Evolutionary conservation across 2,113 vertebrate species (phyloP).

Genomic region (Macquaria ambigua): DNA sequence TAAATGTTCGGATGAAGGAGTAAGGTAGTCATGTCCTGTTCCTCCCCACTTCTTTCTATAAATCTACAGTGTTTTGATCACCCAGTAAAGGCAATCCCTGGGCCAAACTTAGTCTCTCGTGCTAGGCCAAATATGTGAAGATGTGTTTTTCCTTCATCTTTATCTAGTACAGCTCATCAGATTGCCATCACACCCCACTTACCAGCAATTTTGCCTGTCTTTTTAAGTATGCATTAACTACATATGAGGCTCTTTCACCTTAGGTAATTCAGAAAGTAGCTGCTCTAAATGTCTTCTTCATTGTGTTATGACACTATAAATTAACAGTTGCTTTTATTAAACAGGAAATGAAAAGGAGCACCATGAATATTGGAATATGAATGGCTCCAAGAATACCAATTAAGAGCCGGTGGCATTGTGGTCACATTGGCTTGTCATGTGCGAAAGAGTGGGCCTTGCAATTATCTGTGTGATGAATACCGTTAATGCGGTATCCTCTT

Average conservation of each 20-base stretch:
- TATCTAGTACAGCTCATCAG: constrained; percentile 59
- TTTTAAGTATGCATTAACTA: constrained; percentile 66
- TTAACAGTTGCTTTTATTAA: constrained; percentile 75
- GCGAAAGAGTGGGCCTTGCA: constrained; percentile 56
- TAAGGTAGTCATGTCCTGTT: background rate
- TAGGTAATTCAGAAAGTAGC: constrained; percentile 65
- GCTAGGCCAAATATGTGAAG: constrained; percentile 16
- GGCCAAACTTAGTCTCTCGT: background rate
- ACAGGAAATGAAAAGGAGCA: constrained; percentile 72
- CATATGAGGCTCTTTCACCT: constrained; percentile 68
- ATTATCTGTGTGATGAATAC: constrained; percentile 77
- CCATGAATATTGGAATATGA: constrained; percentile 68
- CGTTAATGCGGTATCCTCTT: constrained; percentile 69
- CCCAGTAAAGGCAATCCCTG: constrained; percentile 6
- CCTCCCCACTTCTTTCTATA: background rate
- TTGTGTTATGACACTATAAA: constrained; percentile 72
- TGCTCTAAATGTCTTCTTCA: constrained; percentile 64
- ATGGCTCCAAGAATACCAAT: constrained; percentile 72
- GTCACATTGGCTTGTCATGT: constrained; percentile 71
- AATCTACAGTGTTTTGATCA: background rate
- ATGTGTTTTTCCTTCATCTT: constrained; percentile 43
- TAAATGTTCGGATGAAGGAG: background rate
- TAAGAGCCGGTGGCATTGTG: constrained; percentile 55
- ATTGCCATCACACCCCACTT: constrained; percentile 63
- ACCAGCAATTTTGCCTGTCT: constrained; percentile 49